Base-by-base conservation (phyloP, 2,797 vertebrate genomes). In the Bradypodion pumilum region DNA sequence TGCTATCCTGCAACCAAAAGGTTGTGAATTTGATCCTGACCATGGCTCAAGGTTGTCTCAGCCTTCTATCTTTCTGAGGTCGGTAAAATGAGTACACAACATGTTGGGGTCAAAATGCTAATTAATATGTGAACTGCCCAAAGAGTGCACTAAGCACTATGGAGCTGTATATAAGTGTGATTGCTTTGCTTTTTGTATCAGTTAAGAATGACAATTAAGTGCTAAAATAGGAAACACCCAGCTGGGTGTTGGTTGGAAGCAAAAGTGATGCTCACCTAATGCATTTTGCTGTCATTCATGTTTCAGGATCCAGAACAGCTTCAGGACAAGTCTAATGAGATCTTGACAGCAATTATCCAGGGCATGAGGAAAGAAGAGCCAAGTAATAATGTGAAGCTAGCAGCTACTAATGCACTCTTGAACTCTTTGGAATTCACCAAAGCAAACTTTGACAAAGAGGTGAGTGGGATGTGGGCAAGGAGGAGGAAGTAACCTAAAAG, bases 351-450 rank as follows among this genome's bases (percentile, higher is more conserved):
- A 91, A 99, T 99, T 91, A 99, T 99, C 94, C 98, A 99, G 95
- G 98, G 98, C 83, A 99, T 99, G 98, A 97, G 98, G 89, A 99
- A 99, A 94, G 98, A 99, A 91, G 98, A 99, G 92, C 98, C 98
- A 68, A 99, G 98, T 94, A 99, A 99, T 97, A 99, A 99, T 78
- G 98, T 99, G 80, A 99, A 99, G 89, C 95, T 99, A 12, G 98
- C 98, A 0, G 98, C 98, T 2, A 99, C 98, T 19, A 99, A 99
- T 60, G 98, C 98, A 9, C 97, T 99, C 92, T 97, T 99, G 91
- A 99, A 99, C 96, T 99, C 98, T 0, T 94, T 99, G 94, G 98
- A 99, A 96, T 99, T 99, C 95, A 99, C 98, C 92, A 99, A 98
- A 95, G 98, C 97, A 90, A 99, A 99, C 92, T 99, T 99, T 0